Evolutionary conservation across 1,140 invertebrate genomes (phyloP).

Genomic region (Drosophila jambulina): DNA sequence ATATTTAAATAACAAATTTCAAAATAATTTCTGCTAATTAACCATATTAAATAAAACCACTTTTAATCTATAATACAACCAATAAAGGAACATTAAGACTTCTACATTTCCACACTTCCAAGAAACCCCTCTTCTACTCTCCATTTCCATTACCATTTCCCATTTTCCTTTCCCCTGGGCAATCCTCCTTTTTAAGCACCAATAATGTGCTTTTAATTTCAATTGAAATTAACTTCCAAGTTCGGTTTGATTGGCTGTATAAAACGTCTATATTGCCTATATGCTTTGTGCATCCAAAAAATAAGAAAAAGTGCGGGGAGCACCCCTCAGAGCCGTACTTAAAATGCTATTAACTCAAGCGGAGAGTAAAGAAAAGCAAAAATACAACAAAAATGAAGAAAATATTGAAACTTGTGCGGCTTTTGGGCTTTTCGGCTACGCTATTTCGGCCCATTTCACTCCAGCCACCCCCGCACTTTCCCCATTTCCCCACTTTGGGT

Average conservation of each 20-base stretch:
- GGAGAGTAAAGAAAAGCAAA: constrained; percentile 5
- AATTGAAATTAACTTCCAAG: constrained; percentile 49
- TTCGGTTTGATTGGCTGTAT: constrained; percentile 48
- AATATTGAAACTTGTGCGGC: constrained; percentile 77
- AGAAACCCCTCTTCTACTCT: background rate
- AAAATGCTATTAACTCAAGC: constrained; percentile 80
- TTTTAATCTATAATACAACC: background rate
- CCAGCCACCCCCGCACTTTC: background rate
- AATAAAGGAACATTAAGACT: background rate
- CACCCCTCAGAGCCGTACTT: constrained; percentile 55
- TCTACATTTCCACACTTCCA: background rate
- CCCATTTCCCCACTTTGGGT: constrained; percentile 21
- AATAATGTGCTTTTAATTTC: constrained; percentile 62
- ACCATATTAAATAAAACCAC: constrained; percentile 1
- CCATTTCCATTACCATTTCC: background rate
- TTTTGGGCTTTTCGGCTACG: constrained; percentile 69
- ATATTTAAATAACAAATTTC: no score
- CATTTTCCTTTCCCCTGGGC: background rate
- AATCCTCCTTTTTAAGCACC: background rate
- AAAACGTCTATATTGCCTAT: constrained; percentile 42
- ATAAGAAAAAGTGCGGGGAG: background rate
- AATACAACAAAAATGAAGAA: constrained; percentile 8
- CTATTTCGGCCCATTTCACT: constrained; percentile 43
- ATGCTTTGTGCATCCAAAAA: constrained; percentile 29
- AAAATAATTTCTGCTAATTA: background rate